Conservation (phyloP, 2,888 invertebrate genomes). For the Lumbricus terrestris region DNA sequence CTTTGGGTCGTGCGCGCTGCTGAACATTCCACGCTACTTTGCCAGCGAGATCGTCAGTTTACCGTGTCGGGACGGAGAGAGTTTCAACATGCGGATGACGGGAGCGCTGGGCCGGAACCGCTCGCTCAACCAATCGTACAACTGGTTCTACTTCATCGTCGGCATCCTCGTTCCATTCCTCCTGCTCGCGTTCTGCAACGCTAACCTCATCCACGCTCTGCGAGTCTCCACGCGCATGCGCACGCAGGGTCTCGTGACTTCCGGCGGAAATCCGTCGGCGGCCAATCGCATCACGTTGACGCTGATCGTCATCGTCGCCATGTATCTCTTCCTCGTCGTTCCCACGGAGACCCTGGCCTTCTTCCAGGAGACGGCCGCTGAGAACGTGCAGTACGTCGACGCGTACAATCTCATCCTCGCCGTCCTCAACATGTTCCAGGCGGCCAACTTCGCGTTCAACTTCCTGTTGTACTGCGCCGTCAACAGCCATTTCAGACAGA, state of each 20-base stretch:
- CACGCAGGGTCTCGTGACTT: slow-evolving; percentile 3
- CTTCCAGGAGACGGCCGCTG: background rate
- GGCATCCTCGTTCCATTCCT: slow-evolving; percentile 18
- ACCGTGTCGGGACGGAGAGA: background rate
- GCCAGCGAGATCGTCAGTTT: background rate
- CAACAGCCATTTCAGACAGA: slow-evolving; percentile 71
- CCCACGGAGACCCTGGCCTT: slow-evolving; percentile 19
- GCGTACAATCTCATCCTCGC: slow-evolving; percentile 16
- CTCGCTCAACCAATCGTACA: background rate
- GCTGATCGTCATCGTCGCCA: slow-evolving; percentile 19
- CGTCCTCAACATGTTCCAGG: slow-evolving; percentile 67
- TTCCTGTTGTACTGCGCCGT: slow-evolving; percentile 77
- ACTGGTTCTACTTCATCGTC: slow-evolving; percentile 13
- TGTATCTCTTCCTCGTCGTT: slow-evolving; percentile 16
- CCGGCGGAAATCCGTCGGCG: background rate
- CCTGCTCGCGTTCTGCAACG: slow-evolving; percentile 17
- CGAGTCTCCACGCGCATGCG: background rate
- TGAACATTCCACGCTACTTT: slow-evolving; percentile 19
- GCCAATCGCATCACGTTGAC: slow-evolving; percentile 18
- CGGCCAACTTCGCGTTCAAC: slow-evolving; percentile 73
- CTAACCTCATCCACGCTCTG: slow-evolving; percentile 11
- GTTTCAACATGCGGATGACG: background rate
- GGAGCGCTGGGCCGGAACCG: background rate
- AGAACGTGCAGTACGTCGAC: background rate
- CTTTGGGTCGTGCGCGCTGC: background rate